These are phyloP conservation scores for Vireo altiloquus DNA, from an alignment of 2,113 vertebrate species.

Conservation along the genomic window DNA sequence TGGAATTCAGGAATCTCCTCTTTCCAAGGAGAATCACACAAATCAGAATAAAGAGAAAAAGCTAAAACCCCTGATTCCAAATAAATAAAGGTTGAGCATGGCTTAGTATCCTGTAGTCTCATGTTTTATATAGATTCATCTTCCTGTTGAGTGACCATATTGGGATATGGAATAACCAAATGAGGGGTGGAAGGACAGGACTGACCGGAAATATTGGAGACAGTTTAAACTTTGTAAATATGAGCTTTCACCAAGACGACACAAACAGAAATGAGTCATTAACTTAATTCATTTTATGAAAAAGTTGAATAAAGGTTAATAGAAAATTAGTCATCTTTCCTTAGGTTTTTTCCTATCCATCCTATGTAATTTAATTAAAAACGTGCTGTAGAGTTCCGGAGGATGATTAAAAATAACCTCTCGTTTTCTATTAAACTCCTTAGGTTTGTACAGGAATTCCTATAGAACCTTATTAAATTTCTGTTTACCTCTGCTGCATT, in stretches of 20 bases:
- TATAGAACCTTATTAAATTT: conserved; percentile 48
- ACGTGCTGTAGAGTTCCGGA: conserved; percentile 17
- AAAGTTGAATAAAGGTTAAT: conserved; percentile 60
- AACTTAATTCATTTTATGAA: conserved; percentile 44
- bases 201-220: neutral
- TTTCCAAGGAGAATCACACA: neutral
- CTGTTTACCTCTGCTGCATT: conserved; percentile 27
- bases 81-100: neutral
- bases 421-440: conserved; percentile 38
- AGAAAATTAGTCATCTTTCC: conserved; percentile 60
- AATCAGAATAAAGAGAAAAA: neutral
- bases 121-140: neutral
- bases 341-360: neutral
- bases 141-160: accelerated
- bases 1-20: neutral
- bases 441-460: conserved; percentile 30
- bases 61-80: neutral
- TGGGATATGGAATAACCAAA: neutral
- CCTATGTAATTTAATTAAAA: conserved; percentile 58
- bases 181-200: neutral
- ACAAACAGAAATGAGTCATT: conserved; percentile 49
- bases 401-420: conserved; percentile 57
- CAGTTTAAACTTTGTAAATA: conserved; percentile 34
- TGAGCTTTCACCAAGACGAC: neutral
- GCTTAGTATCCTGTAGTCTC: neutral